A percentile compares a stretch with the other conserved stretches of the same genome.
phyloP scores from a whole-genome alignment of 2,113 vertebrate genomes.

The Datnioides undecimradiatus region DNA sequence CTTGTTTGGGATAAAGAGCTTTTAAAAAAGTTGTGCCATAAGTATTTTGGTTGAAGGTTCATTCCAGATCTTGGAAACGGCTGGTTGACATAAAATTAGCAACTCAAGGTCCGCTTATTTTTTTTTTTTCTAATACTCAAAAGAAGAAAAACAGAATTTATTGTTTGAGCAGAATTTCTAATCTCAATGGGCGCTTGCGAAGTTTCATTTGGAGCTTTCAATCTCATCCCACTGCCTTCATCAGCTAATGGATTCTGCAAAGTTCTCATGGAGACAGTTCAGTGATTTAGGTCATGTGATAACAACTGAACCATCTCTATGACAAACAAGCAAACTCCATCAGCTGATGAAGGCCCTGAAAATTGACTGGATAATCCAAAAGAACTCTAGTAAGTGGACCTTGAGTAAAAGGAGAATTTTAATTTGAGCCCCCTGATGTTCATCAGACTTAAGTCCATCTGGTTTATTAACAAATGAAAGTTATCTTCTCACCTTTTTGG shows the following conservation, averaged over 20 bases:
- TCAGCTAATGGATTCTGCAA: neutral
- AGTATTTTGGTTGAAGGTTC: no score
- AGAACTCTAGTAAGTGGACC: no score
- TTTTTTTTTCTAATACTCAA: neutral
- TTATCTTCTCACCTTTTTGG: neutral
- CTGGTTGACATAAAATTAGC: neutral
- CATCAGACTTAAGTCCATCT: neutral
- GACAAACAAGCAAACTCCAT: neutral
- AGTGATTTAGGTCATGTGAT: neutral
- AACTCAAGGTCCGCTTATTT: no score
- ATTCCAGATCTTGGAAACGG: no score
- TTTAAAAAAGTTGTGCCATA: no score
- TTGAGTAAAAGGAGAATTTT: neutral
- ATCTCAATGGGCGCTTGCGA: neutral
- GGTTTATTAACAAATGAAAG: neutral
- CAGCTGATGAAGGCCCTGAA: neutral
- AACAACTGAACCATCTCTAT: neutral
- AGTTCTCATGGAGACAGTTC: neutral
- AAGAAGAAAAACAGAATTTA: neutral
- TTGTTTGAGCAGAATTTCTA: neutral
- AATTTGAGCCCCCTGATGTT: neutral
- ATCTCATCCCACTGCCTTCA: neutral
- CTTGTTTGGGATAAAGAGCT: neutral
- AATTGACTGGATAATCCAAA: no score
- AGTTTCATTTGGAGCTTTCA: neutral